phyloP scores from a whole-genome alignment of 2,797 vertebrate species.

The Peromyscus melanophrys region DNA sequence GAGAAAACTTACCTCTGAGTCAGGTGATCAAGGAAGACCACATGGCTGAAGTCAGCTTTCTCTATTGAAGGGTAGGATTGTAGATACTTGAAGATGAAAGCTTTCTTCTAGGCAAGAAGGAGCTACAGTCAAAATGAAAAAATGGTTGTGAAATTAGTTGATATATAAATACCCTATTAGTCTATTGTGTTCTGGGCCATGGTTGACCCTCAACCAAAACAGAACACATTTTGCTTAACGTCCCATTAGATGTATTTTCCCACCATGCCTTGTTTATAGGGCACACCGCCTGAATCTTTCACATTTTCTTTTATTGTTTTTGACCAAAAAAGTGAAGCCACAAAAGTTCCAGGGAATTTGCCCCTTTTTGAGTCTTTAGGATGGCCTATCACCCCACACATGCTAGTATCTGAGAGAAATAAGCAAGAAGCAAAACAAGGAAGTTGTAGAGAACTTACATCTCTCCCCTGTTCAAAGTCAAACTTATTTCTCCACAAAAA shows the following conservation, averaged over 20 bases:
- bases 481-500: slow-evolving; percentile 48
- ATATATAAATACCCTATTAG: background rate
- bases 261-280: background rate
- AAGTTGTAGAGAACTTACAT: background rate
- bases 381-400: background rate
- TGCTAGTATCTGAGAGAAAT: slow-evolving; percentile 7
- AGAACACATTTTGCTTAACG: slow-evolving; percentile 26
- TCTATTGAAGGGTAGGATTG: slow-evolving; percentile 21
- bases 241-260: background rate
- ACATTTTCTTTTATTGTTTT: slow-evolving; percentile 57
- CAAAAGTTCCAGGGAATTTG: background rate
- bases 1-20: background rate
- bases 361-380: slow-evolving; percentile 45
- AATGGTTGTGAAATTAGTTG: slow-evolving; percentile 16
- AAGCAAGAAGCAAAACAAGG: background rate
- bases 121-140: background rate
- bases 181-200: background rate
- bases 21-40: background rate
- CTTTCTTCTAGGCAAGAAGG: slow-evolving; percentile 33
- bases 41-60: background rate
- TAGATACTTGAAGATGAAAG: background rate
- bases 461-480: slow-evolving; percentile 9
- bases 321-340: slow-evolving; percentile 37
- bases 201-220: background rate
- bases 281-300: background rate